Percentiles rank a stretch among this genome's conserved stretches.
Evolutionary conservation across 1,140 invertebrate genomes (phyloP).

Genomic region (Eurosta solidaginis): DNA sequence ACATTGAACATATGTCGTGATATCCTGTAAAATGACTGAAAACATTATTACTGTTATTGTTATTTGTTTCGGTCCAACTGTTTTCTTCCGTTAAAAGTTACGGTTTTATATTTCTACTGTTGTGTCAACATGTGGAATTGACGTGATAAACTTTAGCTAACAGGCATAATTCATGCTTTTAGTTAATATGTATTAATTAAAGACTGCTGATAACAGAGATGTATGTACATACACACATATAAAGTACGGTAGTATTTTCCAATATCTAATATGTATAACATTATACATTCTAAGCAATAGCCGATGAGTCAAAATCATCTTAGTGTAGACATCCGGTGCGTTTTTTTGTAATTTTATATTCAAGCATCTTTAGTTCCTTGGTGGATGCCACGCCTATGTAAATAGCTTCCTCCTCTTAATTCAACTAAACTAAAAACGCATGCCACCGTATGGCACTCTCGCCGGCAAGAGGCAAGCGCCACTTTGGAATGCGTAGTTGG

Average conservation of each 20-base stretch:
- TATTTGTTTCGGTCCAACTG: not conserved
- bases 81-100: not conserved
- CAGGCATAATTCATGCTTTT: not conserved
- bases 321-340: conserved; percentile 2
- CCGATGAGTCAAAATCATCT: not conserved
- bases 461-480: not conserved
- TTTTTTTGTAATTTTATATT: not conserved
- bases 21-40: not conserved
- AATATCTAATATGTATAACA: not conserved
- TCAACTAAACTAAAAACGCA: not conserved
- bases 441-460: not conserved
- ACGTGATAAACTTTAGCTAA: not conserved
- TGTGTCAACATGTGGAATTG: not conserved
- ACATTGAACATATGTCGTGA: not conserved
- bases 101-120: not conserved
- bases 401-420: not conserved
- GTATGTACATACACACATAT: too few species aligned
- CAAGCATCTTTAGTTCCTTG: not conserved
- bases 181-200: conserved; percentile 9
- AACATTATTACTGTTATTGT: not conserved
- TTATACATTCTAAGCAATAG: not conserved
- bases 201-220: not conserved
- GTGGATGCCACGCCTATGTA: conserved; percentile 7
- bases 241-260: too few species aligned
- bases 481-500: not conserved